Evolutionary conservation across 2,113 vertebrate genomes (phyloP), one percentile per base, ranked within the genome.

Genomic region (Glaucidium brasilianum): DNA sequence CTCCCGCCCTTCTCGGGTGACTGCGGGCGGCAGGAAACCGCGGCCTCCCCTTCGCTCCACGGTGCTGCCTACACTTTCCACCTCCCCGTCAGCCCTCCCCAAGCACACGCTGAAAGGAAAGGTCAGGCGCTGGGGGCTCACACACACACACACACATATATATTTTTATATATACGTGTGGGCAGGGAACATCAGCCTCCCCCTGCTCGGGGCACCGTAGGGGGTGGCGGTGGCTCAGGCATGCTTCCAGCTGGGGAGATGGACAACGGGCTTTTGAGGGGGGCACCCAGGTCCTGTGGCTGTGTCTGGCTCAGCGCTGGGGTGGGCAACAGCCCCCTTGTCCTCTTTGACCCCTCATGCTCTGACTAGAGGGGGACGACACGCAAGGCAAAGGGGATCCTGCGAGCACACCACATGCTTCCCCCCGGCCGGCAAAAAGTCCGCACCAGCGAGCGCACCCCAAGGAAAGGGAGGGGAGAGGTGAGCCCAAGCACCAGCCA

Each of bases 1-100:
- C 94, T 47, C 89, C 82, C 69, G 45, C 95, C 96, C 89, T 91
- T 60, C 58, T 10, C 16, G 30, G 35, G 63, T 29, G 15, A 22
- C 79, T 35, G 90, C 32, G 1, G 92, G 71, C 59, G 90, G 85
- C 73, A 95, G 97, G 98, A 98, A 98, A 96, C 95, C 49, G 94
- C 94, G 34, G 89, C 93, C 97, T 91, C 89, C 94, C 95, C 96
- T 75, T 94, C 43, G 89, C 96, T 96, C 95, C 92, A 8, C 17
- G 43, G 39, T 72, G 94, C 96, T 68, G 94, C 97, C 97, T 86
- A 83, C 97, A 93, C 96, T 92, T 97, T 96, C 97, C 89, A 77
- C 96, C 97, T 90, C 93, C 75, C 85, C 7, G 10, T 30, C 73
- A 32, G 59, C 59, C 39, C 23, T 73, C 59, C 64, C 94, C 41